A percentile compares a stretch with the other conserved stretches of the same genome.
These are phyloP conservation scores for Acipenser oxyrinchus DNA, from an alignment of 2,797 vertebrate species.

Conservation along the genomic window DNA sequence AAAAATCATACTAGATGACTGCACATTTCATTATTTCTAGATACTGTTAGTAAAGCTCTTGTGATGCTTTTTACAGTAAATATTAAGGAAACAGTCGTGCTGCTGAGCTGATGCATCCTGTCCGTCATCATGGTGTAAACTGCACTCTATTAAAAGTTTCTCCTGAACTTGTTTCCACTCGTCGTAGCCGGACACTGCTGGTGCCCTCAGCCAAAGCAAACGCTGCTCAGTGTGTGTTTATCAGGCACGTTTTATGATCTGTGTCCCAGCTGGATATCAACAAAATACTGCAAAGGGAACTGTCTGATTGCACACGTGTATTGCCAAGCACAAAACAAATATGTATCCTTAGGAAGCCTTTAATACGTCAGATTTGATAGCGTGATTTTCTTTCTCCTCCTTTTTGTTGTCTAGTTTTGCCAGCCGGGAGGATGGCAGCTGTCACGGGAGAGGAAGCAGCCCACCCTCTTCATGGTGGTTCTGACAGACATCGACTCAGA, in stretches of 20 bases:
- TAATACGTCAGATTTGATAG: constrained; percentile 12
- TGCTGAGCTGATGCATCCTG: constrained; percentile 34
- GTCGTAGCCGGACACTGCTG: no score
- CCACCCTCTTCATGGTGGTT: constrained; percentile 92
- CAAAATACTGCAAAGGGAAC: not conserved
- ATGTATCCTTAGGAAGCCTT: no score
- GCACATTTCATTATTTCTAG: no score
- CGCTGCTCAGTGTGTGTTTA: not conserved
- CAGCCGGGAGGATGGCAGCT: constrained; percentile 93
- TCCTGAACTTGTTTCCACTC: no score
- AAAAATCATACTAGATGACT: no score
- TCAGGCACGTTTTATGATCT: not conserved
- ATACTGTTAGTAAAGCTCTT: no score
- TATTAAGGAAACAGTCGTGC: constrained; percentile 30
- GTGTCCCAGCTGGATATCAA: not conserved
- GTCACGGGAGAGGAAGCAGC: constrained; percentile 80
- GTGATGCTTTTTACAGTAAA: no score
- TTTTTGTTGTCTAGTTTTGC: constrained; percentile 74
- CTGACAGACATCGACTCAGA: constrained; percentile 96
- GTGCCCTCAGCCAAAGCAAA: not conserved
- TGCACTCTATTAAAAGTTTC: not conserved
- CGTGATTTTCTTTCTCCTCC: constrained; percentile 10
- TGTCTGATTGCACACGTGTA: no score
- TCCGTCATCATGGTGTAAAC: constrained; percentile 18
- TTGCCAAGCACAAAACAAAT: no score